These are phyloP conservation scores for Vulpes lagopus DNA, from an alignment of 2,113 vertebrate genomes.

Conservation along the genomic window DNA sequence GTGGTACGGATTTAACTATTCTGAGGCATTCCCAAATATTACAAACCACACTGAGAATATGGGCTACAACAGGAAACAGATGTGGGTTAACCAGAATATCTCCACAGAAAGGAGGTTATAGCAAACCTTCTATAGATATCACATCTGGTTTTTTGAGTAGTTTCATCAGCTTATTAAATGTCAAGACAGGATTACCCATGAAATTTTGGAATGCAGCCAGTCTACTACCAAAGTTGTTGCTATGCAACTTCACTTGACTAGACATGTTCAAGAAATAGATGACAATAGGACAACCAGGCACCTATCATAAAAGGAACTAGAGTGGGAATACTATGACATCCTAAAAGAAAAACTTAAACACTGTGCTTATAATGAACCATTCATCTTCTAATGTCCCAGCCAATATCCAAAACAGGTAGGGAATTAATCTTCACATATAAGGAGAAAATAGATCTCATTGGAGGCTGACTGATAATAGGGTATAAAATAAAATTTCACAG, in stretches of 20 bases:
- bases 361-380: neutral
- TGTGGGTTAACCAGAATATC: conserved; percentile 87
- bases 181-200: conserved; percentile 67
- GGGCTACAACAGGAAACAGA: conserved; percentile 91
- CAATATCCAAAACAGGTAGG: conserved; percentile 42
- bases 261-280: conserved; percentile 47
- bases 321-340: neutral
- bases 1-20: conserved; percentile 88
- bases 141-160: conserved; percentile 34
- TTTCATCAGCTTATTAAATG: conserved; percentile 69
- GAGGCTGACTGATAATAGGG: neutral
- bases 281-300: conserved; percentile 44
- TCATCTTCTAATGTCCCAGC: conserved; percentile 20
- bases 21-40: conserved; percentile 90
- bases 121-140: conserved; percentile 68
- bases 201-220: conserved; percentile 66
- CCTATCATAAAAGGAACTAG: conserved; percentile 11
- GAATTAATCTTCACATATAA: neutral
- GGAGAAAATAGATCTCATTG: neutral
- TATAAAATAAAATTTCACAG: conserved; percentile 27
- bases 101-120: conserved; percentile 47
- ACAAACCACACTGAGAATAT: conserved; percentile 88
- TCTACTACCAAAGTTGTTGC: conserved; percentile 60
- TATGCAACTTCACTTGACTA: conserved; percentile 62
- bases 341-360: conserved; percentile 17